A percentile compares a stretch with the other conserved stretches of the same genome.
phyloP scores from a whole-genome alignment of 2,888 invertebrate species.

The Acronicta aceris region DNA sequence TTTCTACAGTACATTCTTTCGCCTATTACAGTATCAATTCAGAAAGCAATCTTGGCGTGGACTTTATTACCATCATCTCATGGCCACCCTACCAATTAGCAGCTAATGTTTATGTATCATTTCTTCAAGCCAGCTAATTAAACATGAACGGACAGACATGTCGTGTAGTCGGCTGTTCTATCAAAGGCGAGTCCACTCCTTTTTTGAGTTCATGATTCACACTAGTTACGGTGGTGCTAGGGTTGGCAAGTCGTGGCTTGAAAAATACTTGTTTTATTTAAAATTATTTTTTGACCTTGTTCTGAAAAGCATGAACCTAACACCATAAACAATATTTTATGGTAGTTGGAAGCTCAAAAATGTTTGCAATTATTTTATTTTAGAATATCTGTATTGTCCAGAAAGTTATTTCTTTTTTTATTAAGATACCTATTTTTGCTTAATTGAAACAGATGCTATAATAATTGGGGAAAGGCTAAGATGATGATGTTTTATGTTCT shows the following conservation, averaged over 20 bases:
- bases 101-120: conserved; percentile 59
- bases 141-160: conserved; percentile 52
- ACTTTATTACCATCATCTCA: conserved; percentile 46
- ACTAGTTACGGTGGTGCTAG: conserved; percentile 47
- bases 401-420: no score
- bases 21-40: conserved; percentile 34
- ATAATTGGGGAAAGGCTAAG: no score
- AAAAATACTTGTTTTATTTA: conserved; percentile 12
- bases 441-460: no score
- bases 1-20: conserved; percentile 31
- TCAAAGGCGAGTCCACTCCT: conserved; percentile 59
- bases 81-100: conserved; percentile 55
- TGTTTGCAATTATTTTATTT: no score
- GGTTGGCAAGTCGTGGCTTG: conserved; percentile 38
- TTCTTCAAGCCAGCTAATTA: conserved; percentile 55
- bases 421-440: no score
- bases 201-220: conserved; percentile 59
- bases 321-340: no score
- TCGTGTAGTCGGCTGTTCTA: conserved; percentile 56
- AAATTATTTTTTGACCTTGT: no score
- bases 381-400: no score
- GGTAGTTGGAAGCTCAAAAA: no score
- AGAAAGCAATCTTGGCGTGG: conserved; percentile 37
- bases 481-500: no score
- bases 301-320: no score